Base-by-base conservation (phyloP, 2,888 invertebrate species). In the Syritta pipiens region DNA sequence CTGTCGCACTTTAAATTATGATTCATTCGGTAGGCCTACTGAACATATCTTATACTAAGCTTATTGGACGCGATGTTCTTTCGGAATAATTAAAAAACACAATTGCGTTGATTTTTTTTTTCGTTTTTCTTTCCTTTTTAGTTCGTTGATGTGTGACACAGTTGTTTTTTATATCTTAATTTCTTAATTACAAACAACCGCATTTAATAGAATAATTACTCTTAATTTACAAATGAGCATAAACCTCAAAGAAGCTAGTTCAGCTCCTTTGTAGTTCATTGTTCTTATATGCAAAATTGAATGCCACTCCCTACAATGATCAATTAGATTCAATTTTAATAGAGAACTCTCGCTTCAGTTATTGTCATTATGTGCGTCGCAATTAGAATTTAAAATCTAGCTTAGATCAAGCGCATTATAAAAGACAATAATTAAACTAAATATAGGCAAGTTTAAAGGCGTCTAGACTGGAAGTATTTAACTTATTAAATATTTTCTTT, bases 201-300 rank as follows among this genome's bases (percentile, higher is more conserved):
- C 67, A 57, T 30, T 51, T 60, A 46, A 32, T 9, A 32, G 10
- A 74, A 68, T 62, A 74, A 79, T 79, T 79, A 79, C 42, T 57
- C 68, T 67, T 62, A 74, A 79, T 74, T 79, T 7, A 22, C 28
- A 53, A 74, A 57, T 51, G 28, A 62, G 30, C 24, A 44, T 55
- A 68, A 62, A 26, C 49, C 62, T 63, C 48, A 62, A 60, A 44
- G 60, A 72, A 60, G 48, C 30, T 26, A 37, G 65, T 53, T 74
- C 62, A 57, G 79, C 74, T 62, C 79, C 72, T 74, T 57, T 44
- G 32, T 9, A 49, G 72, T 67, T 74, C 79, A 79, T 79, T 68
- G 79, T 79, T 79, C 74, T 37, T 74, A 62, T 20, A 74, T 60
- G 74, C 49, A 55, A 68, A 67, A 59, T 49, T 28, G 35, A 28